Conservation (phyloP, 2,113 vertebrate species). For the Gorsachius goisagi region DNA sequence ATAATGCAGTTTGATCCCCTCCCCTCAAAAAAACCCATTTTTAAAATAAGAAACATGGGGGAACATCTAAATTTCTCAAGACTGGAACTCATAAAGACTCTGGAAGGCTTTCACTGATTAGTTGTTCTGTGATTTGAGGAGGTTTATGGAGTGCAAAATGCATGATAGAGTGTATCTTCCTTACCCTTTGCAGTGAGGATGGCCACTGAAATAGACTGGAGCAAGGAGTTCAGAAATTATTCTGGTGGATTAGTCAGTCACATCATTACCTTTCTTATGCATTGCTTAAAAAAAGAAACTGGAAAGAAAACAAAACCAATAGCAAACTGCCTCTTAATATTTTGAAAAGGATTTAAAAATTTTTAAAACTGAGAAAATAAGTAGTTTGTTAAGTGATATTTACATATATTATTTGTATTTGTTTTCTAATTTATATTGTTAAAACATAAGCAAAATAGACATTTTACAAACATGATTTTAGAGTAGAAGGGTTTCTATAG, state of each 20-base stretch:
- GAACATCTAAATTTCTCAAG: background rate
- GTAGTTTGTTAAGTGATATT: background rate
- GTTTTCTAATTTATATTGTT: background rate
- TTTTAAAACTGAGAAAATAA: background rate
- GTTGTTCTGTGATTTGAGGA: background rate
- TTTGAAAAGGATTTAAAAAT: background rate
- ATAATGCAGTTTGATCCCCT: conserved; percentile 40
- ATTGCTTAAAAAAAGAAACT: background rate
- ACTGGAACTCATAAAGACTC: background rate
- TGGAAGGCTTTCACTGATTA: background rate
- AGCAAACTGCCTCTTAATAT: background rate
- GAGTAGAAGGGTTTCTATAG: background rate
- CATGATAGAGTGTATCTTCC: background rate
- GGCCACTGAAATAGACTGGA: background rate
- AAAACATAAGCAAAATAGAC: background rate
- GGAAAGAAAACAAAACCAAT: background rate
- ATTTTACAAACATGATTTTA: background rate
- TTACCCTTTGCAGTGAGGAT: background rate
- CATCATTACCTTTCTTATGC: background rate
- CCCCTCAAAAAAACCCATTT: background rate
- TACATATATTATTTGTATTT: background rate
- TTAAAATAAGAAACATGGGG: background rate
- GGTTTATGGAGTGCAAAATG: background rate
- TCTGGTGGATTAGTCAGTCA: background rate
- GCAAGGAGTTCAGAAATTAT: background rate